Conservation (phyloP, 2,888 invertebrate genomes). For the Clepsis dumicolana region DNA sequence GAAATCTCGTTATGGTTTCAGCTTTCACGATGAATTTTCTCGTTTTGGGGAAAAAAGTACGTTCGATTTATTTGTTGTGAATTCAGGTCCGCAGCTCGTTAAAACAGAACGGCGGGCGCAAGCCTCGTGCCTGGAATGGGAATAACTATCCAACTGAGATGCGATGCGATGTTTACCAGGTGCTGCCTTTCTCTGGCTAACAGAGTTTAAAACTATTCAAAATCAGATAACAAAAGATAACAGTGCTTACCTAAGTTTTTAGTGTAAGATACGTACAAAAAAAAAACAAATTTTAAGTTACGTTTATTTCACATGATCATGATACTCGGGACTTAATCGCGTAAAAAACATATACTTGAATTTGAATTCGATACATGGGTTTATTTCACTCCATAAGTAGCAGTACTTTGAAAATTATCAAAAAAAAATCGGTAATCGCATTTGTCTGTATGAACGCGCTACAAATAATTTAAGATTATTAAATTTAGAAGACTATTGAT, state of each 20-base stretch:
- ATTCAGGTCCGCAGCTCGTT: conserved; percentile 23
- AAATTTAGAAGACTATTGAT: neutral
- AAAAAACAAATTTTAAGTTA: too few relatives aligned
- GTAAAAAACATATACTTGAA: too few relatives aligned
- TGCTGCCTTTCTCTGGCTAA: neutral
- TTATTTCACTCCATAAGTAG: too few relatives aligned
- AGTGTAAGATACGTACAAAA: too few relatives aligned
- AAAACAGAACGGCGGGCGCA: conserved; percentile 6
- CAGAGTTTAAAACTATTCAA: neutral
- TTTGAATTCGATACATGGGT: too few relatives aligned
- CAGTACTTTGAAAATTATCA: too few relatives aligned
- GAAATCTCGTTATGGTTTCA: conserved; percentile 15
- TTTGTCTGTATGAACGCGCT: too few relatives aligned
- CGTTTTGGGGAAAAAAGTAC: conserved; percentile 22
- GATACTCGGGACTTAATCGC: too few relatives aligned
- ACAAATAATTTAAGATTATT: too few relatives aligned
- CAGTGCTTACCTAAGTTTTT: neutral
- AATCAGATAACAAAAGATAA: neutral
- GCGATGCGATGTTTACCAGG: neutral
- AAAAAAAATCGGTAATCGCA: too few relatives aligned
- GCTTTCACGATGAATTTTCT: conserved; percentile 17
- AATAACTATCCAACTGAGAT: conserved; percentile 1
- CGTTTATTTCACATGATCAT: too few relatives aligned
- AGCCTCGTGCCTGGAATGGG: conserved; percentile 19
- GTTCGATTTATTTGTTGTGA: conserved; percentile 26